A percentile compares a stretch with the other conserved stretches of the same genome.
These are phyloP conservation scores for Ethmia dodecea DNA, from an alignment of 2,888 invertebrate genomes.

Conservation along the genomic window DNA sequence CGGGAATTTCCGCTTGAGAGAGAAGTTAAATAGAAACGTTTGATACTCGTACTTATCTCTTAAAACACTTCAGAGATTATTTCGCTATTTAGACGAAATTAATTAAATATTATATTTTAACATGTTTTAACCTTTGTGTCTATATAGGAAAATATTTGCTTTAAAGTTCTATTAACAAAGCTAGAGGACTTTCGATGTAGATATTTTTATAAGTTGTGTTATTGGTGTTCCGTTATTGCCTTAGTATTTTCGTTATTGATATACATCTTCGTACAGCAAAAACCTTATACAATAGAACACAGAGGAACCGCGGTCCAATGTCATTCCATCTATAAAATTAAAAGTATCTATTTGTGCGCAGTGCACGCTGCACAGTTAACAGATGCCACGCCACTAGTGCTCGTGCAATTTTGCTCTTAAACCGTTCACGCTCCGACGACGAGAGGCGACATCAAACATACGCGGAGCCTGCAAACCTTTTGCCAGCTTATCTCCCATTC, in stretches of 20 bases:
- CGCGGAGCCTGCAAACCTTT: slow-evolving; percentile 67
- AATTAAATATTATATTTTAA: slow-evolving; percentile 36
- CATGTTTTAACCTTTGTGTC: neutral
- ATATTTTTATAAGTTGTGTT: too few species aligned
- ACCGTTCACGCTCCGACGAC: slow-evolving; percentile 68
- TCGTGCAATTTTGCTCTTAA: slow-evolving; percentile 70
- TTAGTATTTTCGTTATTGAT: too few species aligned
- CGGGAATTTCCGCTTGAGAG: slow-evolving; percentile 70
- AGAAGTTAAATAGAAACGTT: slow-evolving; percentile 77
- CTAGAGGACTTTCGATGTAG: too few species aligned
- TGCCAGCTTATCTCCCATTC: slow-evolving; percentile 74
- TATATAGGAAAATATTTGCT: too few species aligned
- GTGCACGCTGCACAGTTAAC: slow-evolving; percentile 59
- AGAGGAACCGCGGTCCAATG: slow-evolving; percentile 33
- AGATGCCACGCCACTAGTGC: slow-evolving; percentile 67
- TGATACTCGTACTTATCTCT: slow-evolving; percentile 76
- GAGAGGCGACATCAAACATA: slow-evolving; percentile 76
- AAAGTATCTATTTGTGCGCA: slow-evolving; percentile 65
- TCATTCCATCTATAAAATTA: slow-evolving; percentile 72
- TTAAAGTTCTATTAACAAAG: too few species aligned
- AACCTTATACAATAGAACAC: too few species aligned
- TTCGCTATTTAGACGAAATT: slow-evolving; percentile 64
- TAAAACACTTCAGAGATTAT: slow-evolving; percentile 74
- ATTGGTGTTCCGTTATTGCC: too few species aligned
- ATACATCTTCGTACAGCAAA: too few species aligned